Evolutionary conservation across 2,797 vertebrate species (phyloP).

Genomic region (Manis pentadactyla): DNA sequence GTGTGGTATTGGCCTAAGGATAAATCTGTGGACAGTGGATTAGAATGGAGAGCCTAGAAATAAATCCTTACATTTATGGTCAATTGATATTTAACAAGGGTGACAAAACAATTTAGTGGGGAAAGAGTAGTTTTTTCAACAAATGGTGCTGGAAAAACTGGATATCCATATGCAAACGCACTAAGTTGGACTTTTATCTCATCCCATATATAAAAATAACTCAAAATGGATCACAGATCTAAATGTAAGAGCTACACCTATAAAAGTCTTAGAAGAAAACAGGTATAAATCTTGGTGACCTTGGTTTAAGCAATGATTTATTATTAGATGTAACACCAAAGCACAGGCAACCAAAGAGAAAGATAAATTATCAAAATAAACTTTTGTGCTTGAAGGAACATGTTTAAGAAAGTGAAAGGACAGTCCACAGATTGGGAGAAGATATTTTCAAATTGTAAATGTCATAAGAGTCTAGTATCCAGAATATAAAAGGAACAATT

Average conservation of each 20-base stretch:
- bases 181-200: background rate
- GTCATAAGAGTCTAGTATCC: background rate
- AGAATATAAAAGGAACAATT: background rate
- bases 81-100: background rate
- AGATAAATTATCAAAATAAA: background rate
- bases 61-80: background rate
- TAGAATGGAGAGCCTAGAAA: background rate
- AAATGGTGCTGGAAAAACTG: background rate
- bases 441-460: background rate
- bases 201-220: background rate
- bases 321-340: background rate
- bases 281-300: background rate
- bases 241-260: background rate
- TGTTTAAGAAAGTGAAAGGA: background rate
- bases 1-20: background rate
- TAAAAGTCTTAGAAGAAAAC: background rate
- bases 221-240: background rate
- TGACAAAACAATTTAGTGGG: background rate
- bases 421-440: background rate
- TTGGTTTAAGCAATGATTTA: constrained; percentile 6
- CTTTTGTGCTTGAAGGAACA: background rate
- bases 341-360: background rate
- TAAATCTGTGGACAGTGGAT: background rate
- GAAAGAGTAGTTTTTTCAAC: background rate
- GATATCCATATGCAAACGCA: background rate